phyloP scores from a whole-genome alignment of 2,797 vertebrate species.

The Lacerta agilis region DNA sequence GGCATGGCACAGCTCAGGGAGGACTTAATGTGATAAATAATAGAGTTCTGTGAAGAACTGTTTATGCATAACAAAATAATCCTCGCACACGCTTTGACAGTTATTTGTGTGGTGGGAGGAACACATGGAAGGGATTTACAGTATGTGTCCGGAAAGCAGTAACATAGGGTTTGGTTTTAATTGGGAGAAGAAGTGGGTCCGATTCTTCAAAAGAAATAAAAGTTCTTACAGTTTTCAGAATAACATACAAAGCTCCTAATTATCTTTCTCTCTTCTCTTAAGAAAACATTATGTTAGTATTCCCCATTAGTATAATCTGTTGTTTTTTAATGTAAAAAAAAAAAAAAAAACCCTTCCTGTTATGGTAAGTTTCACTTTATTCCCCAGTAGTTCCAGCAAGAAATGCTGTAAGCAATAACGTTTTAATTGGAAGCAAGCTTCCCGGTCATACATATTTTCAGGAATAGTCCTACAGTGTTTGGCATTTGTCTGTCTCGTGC shows the following conservation, averaged over 20 bases:
- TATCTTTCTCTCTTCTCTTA: background rate
- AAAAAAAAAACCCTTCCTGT: too few relatives aligned
- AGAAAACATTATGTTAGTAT: background rate
- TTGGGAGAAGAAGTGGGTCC: background rate
- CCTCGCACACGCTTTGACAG: background rate
- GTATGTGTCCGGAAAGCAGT: background rate
- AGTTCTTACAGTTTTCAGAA: background rate
- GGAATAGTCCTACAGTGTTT: background rate
- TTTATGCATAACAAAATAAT: background rate
- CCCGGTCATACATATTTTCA: background rate
- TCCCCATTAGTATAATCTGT: background rate
- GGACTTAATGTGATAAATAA: background rate
- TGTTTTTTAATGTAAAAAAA: background rate
- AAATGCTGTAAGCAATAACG: background rate
- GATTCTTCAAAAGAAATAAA: conserved; percentile 4
- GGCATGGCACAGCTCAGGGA: background rate
- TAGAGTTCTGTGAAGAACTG: background rate
- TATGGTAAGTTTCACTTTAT: background rate
- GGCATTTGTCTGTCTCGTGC: too few relatives aligned
- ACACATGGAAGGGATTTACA: background rate
- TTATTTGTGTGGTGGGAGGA: background rate
- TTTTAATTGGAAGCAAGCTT: background rate
- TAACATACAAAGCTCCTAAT: background rate
- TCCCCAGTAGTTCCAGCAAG: background rate
- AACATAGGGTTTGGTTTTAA: background rate